These are phyloP conservation scores for Ctenicera cuprea DNA, from an alignment of 2,888 invertebrate genomes.

Conservation along the genomic window DNA sequence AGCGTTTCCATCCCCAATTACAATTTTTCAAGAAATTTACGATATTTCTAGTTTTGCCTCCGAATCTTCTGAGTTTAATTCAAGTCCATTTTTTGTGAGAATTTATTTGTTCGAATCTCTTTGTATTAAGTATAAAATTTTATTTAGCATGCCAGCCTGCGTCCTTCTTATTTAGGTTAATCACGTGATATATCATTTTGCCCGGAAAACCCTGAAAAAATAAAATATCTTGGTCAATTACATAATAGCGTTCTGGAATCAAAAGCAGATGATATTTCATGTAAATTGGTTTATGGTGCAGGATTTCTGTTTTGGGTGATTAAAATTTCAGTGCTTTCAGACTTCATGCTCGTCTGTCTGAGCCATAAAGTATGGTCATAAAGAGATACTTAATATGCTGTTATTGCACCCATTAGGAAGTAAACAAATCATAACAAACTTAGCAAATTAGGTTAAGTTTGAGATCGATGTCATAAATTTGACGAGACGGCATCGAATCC, in stretches of 20 bases:
- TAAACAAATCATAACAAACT: slow-evolving; percentile 62
- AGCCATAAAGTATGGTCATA: slow-evolving; percentile 16
- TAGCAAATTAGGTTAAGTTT: slow-evolving; percentile 62
- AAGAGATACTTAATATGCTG: slow-evolving; percentile 28
- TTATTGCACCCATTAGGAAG: slow-evolving; percentile 48
- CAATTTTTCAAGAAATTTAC: too few relatives aligned
- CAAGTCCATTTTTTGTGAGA: neutral
- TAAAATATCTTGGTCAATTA: slow-evolving; percentile 28
- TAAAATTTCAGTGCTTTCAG: slow-evolving; percentile 1
- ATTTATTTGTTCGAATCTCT: slow-evolving; percentile 2
- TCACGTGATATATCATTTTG: slow-evolving; percentile 13
- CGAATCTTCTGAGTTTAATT: neutral
- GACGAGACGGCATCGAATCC: slow-evolving; percentile 66
- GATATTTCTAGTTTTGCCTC: too few relatives aligned
- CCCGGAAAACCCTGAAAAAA: slow-evolving; percentile 21
- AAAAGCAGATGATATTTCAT: slow-evolving; percentile 16
- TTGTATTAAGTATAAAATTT: slow-evolving; percentile 14
- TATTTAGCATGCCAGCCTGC: slow-evolving; percentile 19
- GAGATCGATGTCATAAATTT: slow-evolving; percentile 66
- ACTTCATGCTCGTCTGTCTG: neutral
- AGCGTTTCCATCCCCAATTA: too few relatives aligned
- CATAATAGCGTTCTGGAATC: slow-evolving; percentile 29
- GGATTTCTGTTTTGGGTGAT: slow-evolving; percentile 8
- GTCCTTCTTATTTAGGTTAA: slow-evolving; percentile 25
- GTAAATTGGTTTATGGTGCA: slow-evolving; percentile 21